Conservation (phyloP, 2,113 vertebrate species). For the Gobio gobio region DNA sequence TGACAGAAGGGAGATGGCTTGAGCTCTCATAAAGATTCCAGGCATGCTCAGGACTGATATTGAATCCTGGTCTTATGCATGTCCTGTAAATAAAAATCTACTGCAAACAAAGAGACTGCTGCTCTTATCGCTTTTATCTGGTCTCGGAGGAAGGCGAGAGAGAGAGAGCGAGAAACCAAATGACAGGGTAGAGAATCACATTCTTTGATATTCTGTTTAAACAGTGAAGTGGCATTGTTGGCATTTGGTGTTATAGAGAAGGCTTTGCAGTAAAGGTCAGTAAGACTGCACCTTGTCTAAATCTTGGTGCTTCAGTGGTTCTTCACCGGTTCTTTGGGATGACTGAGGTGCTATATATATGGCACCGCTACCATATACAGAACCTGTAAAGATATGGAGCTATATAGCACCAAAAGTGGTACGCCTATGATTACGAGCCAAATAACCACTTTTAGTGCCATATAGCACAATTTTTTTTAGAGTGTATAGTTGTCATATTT, state of each 20-base stretch:
- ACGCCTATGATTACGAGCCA: no score
- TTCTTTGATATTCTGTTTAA: constrained; percentile 55
- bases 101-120: constrained; percentile 55
- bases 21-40: constrained; percentile 70
- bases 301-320: no score
- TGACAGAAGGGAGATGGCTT: constrained; percentile 36
- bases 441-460: no score
- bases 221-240: constrained; percentile 26
- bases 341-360: no score
- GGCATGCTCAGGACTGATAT: constrained; percentile 62
- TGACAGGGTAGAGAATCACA: not conserved
- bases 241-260: constrained; percentile 16
- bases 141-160: not conserved
- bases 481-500: no score
- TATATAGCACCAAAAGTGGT: no score
- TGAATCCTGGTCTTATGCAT: constrained; percentile 62
- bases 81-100: constrained; percentile 63
- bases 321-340: no score
- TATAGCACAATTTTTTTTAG: no score
- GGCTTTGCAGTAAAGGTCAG: constrained; percentile 55
- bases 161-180: not conserved
- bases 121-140: constrained; percentile 3
- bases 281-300: not conserved
- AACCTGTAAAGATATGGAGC: no score
- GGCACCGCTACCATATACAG: no score